Percentiles rank a stretch among this genome's conserved stretches.
phyloP scores from a whole-genome alignment of 2,888 invertebrate species.

The Metallyticus violacea region DNA sequence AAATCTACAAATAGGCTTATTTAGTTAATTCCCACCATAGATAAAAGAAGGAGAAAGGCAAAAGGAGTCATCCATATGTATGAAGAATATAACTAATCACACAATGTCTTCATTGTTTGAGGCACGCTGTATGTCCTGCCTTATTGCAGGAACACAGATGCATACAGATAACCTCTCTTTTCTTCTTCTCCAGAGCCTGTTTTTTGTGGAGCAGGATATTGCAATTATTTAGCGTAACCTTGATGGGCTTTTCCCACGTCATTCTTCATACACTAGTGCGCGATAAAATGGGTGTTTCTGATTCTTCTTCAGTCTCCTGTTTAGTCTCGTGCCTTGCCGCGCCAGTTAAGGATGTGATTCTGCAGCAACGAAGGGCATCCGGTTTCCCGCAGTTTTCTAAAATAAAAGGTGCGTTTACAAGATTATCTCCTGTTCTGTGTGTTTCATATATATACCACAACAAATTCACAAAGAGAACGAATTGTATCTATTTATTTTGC shows the following conservation, averaged over 20 bases:
- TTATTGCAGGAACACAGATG: not conserved
- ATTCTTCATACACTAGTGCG: not conserved
- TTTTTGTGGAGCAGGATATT: not conserved
- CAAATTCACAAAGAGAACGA: too few species aligned
- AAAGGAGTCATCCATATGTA: too few species aligned
- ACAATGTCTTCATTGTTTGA: too few species aligned
- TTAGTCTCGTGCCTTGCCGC: not conserved
- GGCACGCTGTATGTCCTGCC: too few species aligned
- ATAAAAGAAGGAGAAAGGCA: too few species aligned
- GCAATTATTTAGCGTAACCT: not conserved
- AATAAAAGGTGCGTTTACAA: not conserved
- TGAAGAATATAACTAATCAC: too few species aligned
- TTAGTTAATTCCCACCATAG: too few species aligned
- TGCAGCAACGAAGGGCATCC: not conserved
- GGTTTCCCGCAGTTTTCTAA: not conserved
- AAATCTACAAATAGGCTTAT: too few species aligned
- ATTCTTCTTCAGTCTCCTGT: not conserved
- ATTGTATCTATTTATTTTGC: too few species aligned
- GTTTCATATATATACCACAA: too few species aligned
- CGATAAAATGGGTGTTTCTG: not conserved
- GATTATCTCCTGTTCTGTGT: too few species aligned
- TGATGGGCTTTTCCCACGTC: not conserved
- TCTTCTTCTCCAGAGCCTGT: not conserved
- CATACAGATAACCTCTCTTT: not conserved
- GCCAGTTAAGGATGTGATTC: not conserved